These are phyloP conservation scores for Imbricaverruca yamaguchii DNA, from an alignment of 2,888 invertebrate species.

Conservation along the genomic window DNA sequence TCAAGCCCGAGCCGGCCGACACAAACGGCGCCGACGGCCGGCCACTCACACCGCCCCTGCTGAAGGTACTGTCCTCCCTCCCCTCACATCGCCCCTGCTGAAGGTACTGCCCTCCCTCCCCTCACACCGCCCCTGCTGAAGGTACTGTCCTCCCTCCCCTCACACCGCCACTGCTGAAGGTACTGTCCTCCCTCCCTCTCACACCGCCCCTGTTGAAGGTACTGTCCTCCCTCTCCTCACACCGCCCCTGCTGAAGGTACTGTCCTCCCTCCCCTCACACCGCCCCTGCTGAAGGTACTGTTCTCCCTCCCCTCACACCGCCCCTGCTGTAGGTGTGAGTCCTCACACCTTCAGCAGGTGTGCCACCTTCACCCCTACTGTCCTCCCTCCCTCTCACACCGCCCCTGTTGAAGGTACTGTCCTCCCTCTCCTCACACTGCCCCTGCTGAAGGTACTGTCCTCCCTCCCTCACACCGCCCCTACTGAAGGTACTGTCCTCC, in stretches of 20 bases:
- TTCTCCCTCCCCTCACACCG: constrained; percentile 17
- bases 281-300: too few relatives aligned
- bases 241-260: constrained; percentile 34
- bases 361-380: too few relatives aligned
- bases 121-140: too few relatives aligned
- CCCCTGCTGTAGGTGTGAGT: too few relatives aligned
- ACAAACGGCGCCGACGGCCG: constrained; percentile 34
- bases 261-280: too few relatives aligned
- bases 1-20: constrained; percentile 30
- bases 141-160: constrained; percentile 21
- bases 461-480: too few relatives aligned
- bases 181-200: not conserved
- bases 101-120: too few relatives aligned
- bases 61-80: constrained; percentile 27
- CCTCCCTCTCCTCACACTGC: constrained; percentile 35
- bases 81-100: too few relatives aligned
- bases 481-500: too few relatives aligned
- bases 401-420: not conserved
- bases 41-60: constrained; percentile 35
- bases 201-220: not conserved
- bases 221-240: too few relatives aligned
- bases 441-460: too few relatives aligned
- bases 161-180: not conserved
- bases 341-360: too few relatives aligned
- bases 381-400: not conserved